A percentile compares a stretch with the other conserved stretches of the same genome.
Conservation (phyloP, 2,888 invertebrate species). For the Drosophila nigricruria region DNA sequence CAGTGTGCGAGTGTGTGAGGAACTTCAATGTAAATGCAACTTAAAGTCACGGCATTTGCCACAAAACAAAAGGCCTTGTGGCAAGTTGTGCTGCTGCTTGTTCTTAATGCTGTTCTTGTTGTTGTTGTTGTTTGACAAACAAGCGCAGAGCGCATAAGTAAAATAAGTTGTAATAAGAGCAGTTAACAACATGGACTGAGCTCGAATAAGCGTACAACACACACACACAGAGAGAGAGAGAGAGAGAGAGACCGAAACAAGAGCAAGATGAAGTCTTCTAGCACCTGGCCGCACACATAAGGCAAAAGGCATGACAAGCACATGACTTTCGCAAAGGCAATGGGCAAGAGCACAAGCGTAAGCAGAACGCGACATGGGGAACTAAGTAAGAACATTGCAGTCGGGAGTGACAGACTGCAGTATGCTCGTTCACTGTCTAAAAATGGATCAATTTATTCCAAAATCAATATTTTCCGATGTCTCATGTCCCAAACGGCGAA, state of each 20-base stretch:
- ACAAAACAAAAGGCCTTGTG: conserved; percentile 47
- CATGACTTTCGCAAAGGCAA: conserved; percentile 30
- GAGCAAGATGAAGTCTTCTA: conserved; percentile 48
- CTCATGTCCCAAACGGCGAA: no score
- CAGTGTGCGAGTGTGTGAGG: conserved; percentile 8
- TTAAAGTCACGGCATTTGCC: conserved; percentile 54
- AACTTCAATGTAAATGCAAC: conserved; percentile 74
- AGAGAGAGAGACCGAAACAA: conserved; percentile 12
- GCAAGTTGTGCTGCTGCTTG: conserved; percentile 19
- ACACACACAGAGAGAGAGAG: conserved; percentile 16
- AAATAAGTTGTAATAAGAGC: conserved; percentile 81
- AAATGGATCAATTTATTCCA: background rate
- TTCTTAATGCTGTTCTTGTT: conserved; percentile 11
- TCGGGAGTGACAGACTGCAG: background rate
- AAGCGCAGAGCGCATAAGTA: conserved; percentile 71
- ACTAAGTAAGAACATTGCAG: no score
- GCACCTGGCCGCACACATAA: conserved; percentile 33
- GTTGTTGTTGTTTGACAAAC: conserved; percentile 54
- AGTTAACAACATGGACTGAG: conserved; percentile 73
- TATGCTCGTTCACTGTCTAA: background rate
- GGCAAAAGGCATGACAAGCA: conserved; percentile 36
- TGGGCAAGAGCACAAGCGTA: conserved; percentile 4
- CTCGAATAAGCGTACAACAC: conserved; percentile 42
- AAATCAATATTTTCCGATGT: background rate
- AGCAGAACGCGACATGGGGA: conserved; percentile 3